Conservation (phyloP, 2,797 vertebrate genomes). For the Euthynnus affinis region DNA sequence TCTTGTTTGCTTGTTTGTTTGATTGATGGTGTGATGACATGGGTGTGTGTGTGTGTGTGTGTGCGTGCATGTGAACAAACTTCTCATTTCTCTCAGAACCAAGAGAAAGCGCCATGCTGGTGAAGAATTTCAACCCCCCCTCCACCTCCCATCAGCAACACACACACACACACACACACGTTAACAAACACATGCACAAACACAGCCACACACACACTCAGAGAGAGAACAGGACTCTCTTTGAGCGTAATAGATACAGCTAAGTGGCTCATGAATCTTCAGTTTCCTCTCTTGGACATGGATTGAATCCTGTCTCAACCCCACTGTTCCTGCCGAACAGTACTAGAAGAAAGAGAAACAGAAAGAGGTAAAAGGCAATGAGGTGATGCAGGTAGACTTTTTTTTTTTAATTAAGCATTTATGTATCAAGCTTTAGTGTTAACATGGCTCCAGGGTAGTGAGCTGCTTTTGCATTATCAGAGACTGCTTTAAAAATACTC, state of each 20-base stretch:
- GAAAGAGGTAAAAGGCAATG: neutral
- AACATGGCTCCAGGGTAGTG: slow-evolving; percentile 17
- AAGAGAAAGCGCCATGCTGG: slow-evolving; percentile 1
- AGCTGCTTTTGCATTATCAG: slow-evolving; percentile 49
- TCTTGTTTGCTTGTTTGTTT: slow-evolving; percentile 19
- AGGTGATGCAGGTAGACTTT: slow-evolving; percentile 6
- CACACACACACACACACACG: slow-evolving; percentile 1
- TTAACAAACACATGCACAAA: neutral
- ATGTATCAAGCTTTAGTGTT: slow-evolving; percentile 23
- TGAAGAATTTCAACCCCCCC: neutral
- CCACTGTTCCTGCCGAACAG: neutral
- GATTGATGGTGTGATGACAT: neutral
- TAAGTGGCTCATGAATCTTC: slow-evolving; percentile 35
- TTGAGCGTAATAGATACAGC: slow-evolving; percentile 13
- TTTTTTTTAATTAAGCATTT: neutral
- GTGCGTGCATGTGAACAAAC: neutral
- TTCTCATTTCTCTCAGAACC: neutral
- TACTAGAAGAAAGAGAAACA: neutral
- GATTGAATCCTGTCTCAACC: slow-evolving; percentile 41
- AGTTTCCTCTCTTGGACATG: slow-evolving; percentile 13
- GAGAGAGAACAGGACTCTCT: slow-evolving; percentile 3
- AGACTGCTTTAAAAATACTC: slow-evolving; percentile 69
- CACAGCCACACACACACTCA: slow-evolving; percentile 13
- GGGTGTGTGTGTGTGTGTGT: neutral
- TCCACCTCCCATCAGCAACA: neutral